phyloP scores from a whole-genome alignment of 2,113 vertebrate species.

The Cricetomys ansorgei region DNA sequence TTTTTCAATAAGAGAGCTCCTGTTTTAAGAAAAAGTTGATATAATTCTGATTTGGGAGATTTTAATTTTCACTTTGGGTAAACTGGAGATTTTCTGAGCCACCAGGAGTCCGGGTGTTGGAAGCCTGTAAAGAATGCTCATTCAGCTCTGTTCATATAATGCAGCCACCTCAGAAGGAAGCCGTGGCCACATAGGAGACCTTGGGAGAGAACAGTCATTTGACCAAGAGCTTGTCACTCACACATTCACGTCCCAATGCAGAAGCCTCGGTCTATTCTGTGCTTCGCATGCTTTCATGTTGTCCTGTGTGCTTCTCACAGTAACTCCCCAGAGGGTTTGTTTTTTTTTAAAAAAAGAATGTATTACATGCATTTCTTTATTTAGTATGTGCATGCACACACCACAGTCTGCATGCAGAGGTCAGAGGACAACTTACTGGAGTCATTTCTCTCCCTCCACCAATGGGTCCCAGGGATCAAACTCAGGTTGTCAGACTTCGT shows the following conservation, averaged over 20 bases:
- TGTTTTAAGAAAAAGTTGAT: conserved; percentile 23
- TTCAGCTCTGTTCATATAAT: neutral
- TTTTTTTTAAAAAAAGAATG: neutral
- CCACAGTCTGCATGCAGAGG: neutral
- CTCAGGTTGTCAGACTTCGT: neutral
- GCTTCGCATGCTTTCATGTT: neutral
- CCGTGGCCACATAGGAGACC: neutral
- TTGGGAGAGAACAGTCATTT: conserved; percentile 12
- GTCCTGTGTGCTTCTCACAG: neutral
- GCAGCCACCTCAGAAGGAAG: neutral
- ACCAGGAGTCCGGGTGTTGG: neutral
- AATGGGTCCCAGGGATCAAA: neutral
- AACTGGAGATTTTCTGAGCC: neutral
- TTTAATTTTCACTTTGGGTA: conserved; percentile 6
- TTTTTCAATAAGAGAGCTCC: neutral
- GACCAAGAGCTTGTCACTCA: neutral
- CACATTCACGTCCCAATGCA: neutral
- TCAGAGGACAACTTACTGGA: neutral
- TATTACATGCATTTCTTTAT: neutral
- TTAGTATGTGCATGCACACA: neutral
- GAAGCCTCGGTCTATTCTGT: neutral
- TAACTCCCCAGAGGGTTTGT: neutral
- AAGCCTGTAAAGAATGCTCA: neutral
- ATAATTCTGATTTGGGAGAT: conserved; percentile 4
- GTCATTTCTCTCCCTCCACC: neutral